Base-by-base conservation (phyloP, 2,113 vertebrate genomes). In the Ancistrus triradiatus region DNA sequence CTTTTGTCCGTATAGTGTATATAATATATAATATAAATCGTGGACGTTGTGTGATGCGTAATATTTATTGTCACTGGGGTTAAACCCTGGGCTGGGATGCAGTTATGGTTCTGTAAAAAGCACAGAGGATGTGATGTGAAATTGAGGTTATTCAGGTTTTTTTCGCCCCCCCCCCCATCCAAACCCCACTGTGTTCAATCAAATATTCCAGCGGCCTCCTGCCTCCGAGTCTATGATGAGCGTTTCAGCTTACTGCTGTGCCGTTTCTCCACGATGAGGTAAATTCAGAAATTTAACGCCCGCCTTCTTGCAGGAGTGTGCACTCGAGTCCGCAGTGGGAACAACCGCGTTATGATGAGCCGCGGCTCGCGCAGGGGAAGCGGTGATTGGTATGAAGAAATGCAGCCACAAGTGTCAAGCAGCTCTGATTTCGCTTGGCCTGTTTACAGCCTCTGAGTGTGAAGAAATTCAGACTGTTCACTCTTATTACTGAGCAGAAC, bases 181-280 rank as follows among this genome's bases (percentile, higher is more conserved):
- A 56, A 8, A 57, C 14, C 55, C 55, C 42, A 37, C 55, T 42
- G 55, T 15, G 35, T 57, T 57, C 55, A 42, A 57, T 57, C 58
- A 60, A 33, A 60, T 47, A 60, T 19, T 33, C 17, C 28, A 47
- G 58, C n/a, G 42, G 21, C 58, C 58, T 21, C 58, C 58, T 47
- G 40, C 43, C 27, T 60, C 4, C 38, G 5, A 7, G 24, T 27
- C 0, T 44, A 27, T 18, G n/a, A 28, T 13, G 24, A 59, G 15
- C 24, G 13, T 18, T 59, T 43, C 24, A 8, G 24, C 56, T 14
- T 10, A 44, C 24, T 28, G 38, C 56, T 59, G 40, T 17, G 15
- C 3, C 27, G 27, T 31, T 31, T 4, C 3, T 31, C 27, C 3
- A 31, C 27, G 27, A 3, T 3, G 3, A 4, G 3, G 27, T 31